phyloP scores from a whole-genome alignment of 2,888 invertebrate species.

The Scotopteryx bipunctaria region DNA sequence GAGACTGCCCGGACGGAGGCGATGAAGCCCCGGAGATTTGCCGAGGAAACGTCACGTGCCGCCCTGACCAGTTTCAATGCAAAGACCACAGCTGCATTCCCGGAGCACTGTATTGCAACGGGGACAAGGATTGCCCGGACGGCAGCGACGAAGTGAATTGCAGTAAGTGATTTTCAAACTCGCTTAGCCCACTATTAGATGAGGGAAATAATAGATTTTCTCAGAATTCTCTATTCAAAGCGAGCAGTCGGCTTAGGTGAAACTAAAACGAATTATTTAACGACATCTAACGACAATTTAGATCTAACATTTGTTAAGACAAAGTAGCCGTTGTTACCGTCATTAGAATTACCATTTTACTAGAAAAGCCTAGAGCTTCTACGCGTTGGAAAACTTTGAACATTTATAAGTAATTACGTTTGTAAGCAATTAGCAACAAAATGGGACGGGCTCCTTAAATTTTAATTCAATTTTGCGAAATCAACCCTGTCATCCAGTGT shows the following conservation, averaged over 20 bases:
- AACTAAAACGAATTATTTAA: too few species aligned
- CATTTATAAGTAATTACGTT: constrained; percentile 20
- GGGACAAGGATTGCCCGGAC: constrained; percentile 91
- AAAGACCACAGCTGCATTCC: constrained; percentile 90
- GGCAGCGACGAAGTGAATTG: constrained; percentile 94
- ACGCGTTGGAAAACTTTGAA: constrained; percentile 18
- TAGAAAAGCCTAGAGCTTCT: constrained; percentile 13
- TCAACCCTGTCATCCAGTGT: constrained; percentile 15
- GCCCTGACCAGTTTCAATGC: constrained; percentile 94
- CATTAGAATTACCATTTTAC: background rate
- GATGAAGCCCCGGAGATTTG: constrained; percentile 87
- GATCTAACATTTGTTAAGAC: too few species aligned
- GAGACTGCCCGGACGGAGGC: constrained; percentile 91
- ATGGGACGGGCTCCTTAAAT: constrained; percentile 20
- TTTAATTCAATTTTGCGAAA: constrained; percentile 15
- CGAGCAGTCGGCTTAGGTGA: too few species aligned
- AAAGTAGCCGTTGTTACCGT: background rate
- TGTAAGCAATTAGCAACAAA: constrained; percentile 19
- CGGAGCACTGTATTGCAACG: constrained; percentile 92
- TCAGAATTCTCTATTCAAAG: too few species aligned
- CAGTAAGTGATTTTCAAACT: constrained; percentile 76
- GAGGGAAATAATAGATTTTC: background rate
- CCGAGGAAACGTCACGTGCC: constrained; percentile 90
- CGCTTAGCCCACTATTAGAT: background rate
- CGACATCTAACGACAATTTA: too few species aligned